Conservation (phyloP, 1,140 invertebrate genomes). For the Drosophila lini region DNA sequence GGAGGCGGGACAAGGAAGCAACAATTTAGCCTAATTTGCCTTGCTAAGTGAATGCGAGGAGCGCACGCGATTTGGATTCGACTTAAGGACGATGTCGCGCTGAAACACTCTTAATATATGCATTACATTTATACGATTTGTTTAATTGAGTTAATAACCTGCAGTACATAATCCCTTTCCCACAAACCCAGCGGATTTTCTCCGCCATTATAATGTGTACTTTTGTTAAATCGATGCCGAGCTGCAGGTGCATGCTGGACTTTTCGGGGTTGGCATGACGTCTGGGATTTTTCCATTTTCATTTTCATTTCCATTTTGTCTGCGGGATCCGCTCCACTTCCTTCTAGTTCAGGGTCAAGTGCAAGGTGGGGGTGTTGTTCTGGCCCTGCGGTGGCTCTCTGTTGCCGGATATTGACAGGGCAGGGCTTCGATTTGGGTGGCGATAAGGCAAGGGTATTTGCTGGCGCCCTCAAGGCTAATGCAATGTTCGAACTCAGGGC, state of each 20-base stretch:
- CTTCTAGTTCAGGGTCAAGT: constrained; percentile 31
- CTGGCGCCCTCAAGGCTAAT: constrained; percentile 20
- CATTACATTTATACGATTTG: constrained; percentile 35
- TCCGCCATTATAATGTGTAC: constrained; percentile 13
- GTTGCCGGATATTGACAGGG: constrained; percentile 36
- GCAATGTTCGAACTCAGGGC: constrained; percentile 19
- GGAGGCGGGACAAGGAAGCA: constrained; percentile 44
- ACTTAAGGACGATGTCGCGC: constrained; percentile 17
- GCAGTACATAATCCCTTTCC: constrained; percentile 8
- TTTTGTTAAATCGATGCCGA: constrained; percentile 44
- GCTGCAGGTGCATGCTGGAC: constrained; percentile 42
- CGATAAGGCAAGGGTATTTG: constrained; percentile 9
- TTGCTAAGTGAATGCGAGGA: constrained; percentile 37
- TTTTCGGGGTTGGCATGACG: constrained; percentile 39
- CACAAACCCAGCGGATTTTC: constrained; percentile 4
- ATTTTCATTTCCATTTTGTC: constrained; percentile 17
- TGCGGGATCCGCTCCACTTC: constrained; percentile 11
- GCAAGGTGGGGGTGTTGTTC: constrained; percentile 20
- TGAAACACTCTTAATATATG: constrained; percentile 22
- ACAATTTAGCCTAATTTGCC: constrained; percentile 44
- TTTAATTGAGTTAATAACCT: constrained; percentile 50
- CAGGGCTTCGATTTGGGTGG: constrained; percentile 23
- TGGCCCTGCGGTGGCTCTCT: constrained; percentile 18
- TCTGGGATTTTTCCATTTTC: constrained; percentile 42
- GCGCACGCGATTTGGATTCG: constrained; percentile 25